phyloP scores from a whole-genome alignment of 2,888 invertebrate species.

The Protodeltote pygarga region DNA sequence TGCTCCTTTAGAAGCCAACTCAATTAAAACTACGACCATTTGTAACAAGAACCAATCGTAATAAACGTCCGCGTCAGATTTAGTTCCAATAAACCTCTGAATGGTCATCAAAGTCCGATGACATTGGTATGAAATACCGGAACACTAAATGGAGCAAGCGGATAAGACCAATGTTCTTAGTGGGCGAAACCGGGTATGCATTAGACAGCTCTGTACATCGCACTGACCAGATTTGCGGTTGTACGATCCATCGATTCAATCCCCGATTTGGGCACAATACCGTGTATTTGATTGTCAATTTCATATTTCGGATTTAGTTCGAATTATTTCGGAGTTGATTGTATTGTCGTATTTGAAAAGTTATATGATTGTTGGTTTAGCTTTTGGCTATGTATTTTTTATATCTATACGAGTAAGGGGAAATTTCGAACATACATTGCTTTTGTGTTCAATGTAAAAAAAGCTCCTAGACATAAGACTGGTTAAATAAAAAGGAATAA shows the following conservation, averaged over 20 bases:
- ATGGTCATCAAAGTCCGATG: slow-evolving; percentile 53
- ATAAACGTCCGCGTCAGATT: slow-evolving; percentile 46
- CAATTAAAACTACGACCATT: slow-evolving; percentile 75
- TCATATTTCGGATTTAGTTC: slow-evolving; percentile 45
- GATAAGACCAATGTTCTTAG: slow-evolving; percentile 57
- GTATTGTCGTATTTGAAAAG: slow-evolving; percentile 33
- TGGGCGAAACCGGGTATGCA: slow-evolving; percentile 55
- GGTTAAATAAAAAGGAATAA: no score
- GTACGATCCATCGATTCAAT: slow-evolving; percentile 50
- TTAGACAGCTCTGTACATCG: slow-evolving; percentile 55
- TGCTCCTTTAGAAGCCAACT: slow-evolving; percentile 58
- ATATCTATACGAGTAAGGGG: slow-evolving; percentile 24
- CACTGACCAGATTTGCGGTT: slow-evolving; percentile 55
- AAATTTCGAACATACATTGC: no score
- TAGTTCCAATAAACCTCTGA: slow-evolving; percentile 46
- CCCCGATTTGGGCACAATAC: slow-evolving; percentile 32
- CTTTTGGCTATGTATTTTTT: slow-evolving; percentile 14
- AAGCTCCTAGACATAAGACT: no score
- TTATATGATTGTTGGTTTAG: slow-evolving; percentile 17
- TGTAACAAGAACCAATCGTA: slow-evolving; percentile 58
- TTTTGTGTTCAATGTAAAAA: no score
- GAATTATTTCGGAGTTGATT: no score
- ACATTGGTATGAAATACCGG: slow-evolving; percentile 48
- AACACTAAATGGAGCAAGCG: slow-evolving; percentile 55
- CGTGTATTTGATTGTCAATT: slow-evolving; percentile 39